Percentiles rank a stretch among this genome's conserved stretches.
Conservation (phyloP, 2,888 invertebrate genomes). For the Lamproptera curius region DNA sequence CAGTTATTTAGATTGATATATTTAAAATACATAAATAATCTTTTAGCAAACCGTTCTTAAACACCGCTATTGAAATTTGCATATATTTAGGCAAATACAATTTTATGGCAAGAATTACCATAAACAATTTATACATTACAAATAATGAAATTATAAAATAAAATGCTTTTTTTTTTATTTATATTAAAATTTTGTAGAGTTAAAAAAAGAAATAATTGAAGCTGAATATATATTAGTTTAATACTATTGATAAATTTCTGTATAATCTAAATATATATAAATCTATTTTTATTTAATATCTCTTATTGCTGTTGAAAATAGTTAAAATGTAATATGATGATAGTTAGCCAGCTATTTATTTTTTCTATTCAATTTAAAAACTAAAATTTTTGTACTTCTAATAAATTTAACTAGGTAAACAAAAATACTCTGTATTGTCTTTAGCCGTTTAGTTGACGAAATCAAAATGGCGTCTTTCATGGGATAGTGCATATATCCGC, state of each 20-base stretch:
- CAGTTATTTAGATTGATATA: no score
- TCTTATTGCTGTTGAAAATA: background rate
- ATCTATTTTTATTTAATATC: background rate
- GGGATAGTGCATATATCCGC: slow-evolving; percentile 66
- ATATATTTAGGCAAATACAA: no score
- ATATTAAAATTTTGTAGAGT: background rate
- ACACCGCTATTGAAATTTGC: no score
- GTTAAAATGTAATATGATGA: background rate
- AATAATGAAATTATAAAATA: no score
- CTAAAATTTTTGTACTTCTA: slow-evolving; percentile 2
- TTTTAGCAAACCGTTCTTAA: no score
- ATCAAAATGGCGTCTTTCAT: slow-evolving; percentile 77
- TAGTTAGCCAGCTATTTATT: background rate
- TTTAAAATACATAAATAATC: no score
- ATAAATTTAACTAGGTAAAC: slow-evolving; percentile 21
- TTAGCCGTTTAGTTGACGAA: slow-evolving; percentile 69
- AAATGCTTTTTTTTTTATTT: background rate
- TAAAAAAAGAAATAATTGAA: background rate
- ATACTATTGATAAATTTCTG: background rate
- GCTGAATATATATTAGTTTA: background rate
- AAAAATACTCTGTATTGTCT: slow-evolving; percentile 47
- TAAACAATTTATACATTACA: no score
- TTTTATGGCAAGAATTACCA: no score
- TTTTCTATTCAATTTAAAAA: background rate
- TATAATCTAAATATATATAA: background rate